Base-by-base conservation (phyloP, 2,888 invertebrate genomes). In the Orgyia antiqua region DNA sequence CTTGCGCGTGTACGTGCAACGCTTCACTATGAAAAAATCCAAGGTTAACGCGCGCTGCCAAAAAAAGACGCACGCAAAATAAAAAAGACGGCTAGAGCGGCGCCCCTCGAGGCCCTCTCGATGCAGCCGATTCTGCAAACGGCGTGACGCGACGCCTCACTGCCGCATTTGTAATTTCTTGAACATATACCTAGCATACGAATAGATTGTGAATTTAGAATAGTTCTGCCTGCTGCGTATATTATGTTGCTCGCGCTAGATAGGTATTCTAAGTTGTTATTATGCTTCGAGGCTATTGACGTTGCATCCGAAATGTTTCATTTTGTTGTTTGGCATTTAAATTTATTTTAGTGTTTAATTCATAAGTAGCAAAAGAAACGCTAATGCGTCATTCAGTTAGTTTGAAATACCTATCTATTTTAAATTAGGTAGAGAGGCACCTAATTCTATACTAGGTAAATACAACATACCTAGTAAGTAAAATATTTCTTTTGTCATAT, bases 51-150 rank as follows among this genome's bases (percentile, higher is more conserved):
- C 79, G 79, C 82, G 83, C 68, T 83, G 84, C 84, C 86, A 82
- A 86, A 86, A 86, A 84, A 86, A 86, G 86, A 84, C 84, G 78
- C 80, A 80, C 80, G 77, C 84, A 76, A 79, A 80, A 82, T 79
- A 74, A 82, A 79, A 78, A 82, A 76, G 79, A 79, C 70, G 75
- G 78, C 76, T 75, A 79, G 78, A 77, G 71, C 68, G 68, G 74
- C 68, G 10, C 23, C 68, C 76, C 78, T 68, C 64, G 66, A 74
- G 71, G 69, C 66, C 72, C 73, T 73, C 70, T 61, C 62, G 69
- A 54, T 79, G 83, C 84, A 82, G 65, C 61, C 60, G 54, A 55
- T 49, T 72, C 70, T 72, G 75, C 79, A 71, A 67, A 62, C 72
- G 57, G 52, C 49, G 51, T 50, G 45, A 67, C 63, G 58, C 51